These are phyloP conservation scores for Enhydra lutris DNA, from an alignment of 2,113 vertebrate genomes.

Conservation along the genomic window DNA sequence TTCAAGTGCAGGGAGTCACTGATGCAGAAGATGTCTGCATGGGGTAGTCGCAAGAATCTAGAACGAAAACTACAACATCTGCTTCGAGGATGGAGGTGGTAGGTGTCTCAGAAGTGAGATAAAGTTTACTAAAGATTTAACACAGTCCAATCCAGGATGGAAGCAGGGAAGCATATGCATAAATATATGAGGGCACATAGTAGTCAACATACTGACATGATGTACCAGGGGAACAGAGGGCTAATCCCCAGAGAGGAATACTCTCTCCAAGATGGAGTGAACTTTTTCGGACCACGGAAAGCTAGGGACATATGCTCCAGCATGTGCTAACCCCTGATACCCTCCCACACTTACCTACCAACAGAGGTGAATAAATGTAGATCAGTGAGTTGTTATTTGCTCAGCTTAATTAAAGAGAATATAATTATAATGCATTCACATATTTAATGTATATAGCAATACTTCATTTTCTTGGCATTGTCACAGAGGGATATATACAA, in stretches of 20 bases:
- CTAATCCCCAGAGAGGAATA: not conserved
- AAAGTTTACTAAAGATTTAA: not conserved
- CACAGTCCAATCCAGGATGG: not conserved
- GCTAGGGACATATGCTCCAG: not conserved
- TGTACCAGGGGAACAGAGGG: not conserved
- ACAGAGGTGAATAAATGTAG: not conserved
- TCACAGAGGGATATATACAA: not conserved
- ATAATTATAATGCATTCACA: not conserved
- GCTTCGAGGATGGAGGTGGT: not conserved
- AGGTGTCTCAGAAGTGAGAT: not conserved
- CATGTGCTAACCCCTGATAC: fast-evolving
- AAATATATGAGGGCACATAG: not conserved
- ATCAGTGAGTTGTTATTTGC: not conserved
- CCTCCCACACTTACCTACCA: not conserved
- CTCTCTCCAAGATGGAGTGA: not conserved
- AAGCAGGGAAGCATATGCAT: not conserved
- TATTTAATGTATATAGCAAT: not conserved
- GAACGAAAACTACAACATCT: not conserved
- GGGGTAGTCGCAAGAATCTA: fast-evolving
- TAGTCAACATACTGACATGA: not conserved
- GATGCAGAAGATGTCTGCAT: not conserved
- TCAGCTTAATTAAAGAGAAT: not conserved
- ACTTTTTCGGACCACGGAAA: not conserved
- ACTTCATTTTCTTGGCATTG: not conserved
- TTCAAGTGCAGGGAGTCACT: not conserved